phyloP scores from a whole-genome alignment of 1,140 invertebrate genomes.

The Helicoverpa zea region DNA sequence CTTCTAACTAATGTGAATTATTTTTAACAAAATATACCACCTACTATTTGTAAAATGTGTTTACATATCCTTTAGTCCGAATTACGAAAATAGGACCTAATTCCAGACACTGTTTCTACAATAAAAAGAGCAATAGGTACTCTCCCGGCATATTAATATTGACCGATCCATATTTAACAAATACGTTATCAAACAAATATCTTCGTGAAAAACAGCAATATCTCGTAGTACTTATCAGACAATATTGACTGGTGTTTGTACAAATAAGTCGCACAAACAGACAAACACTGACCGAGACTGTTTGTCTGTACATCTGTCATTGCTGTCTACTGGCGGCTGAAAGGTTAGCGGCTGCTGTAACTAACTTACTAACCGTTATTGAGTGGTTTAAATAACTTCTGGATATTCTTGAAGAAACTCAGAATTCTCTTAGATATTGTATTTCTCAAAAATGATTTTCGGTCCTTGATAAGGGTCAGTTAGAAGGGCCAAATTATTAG shows the following conservation, averaged over 20 bases:
- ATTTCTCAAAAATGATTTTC: too few relatives aligned
- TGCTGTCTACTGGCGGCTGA: background rate
- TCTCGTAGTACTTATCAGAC: constrained; percentile 13
- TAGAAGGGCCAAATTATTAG: too few relatives aligned
- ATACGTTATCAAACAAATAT: background rate
- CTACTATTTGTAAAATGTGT: too few relatives aligned
- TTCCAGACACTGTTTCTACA: background rate
- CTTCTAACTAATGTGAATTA: too few relatives aligned
- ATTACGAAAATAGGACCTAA: background rate
- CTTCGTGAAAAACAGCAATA: constrained; percentile 9
- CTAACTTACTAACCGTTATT: background rate
- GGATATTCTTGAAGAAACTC: too few relatives aligned
- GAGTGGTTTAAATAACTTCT: constrained; percentile 1
- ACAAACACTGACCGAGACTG: constrained; percentile 4
- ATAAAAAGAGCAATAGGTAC: background rate
- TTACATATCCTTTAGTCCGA: too few relatives aligned
- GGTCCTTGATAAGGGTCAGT: too few relatives aligned
- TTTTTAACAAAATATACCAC: too few relatives aligned
- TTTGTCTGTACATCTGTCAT: constrained; percentile 20
- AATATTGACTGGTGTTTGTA: background rate
- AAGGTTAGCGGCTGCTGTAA: background rate
- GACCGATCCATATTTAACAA: background rate
- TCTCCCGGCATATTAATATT: background rate
- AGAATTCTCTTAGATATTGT: too few relatives aligned
- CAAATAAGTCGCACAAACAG: constrained; percentile 17